Percentiles rank a stretch among this genome's conserved stretches.
Conservation (phyloP, 2,113 vertebrate genomes). For the Orcinus orca region DNA sequence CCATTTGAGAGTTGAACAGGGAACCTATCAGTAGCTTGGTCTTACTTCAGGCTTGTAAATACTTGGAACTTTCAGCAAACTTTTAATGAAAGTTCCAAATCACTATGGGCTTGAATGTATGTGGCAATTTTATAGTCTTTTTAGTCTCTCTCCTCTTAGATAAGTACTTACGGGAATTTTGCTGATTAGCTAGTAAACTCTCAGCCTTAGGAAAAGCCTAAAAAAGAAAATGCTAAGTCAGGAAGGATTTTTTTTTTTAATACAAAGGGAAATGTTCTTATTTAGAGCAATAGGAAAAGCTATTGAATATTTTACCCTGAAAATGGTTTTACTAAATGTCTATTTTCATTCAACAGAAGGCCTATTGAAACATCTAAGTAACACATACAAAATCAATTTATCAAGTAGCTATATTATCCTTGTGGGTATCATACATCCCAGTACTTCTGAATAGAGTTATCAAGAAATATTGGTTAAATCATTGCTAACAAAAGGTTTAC, state of each 20-base stretch:
- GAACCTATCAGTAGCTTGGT: neutral
- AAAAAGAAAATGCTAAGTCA: conserved; percentile 25
- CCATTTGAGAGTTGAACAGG: neutral
- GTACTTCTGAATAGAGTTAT: neutral
- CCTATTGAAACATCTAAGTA: neutral
- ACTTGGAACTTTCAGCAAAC: neutral
- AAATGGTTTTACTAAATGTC: neutral
- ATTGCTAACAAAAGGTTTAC: neutral
- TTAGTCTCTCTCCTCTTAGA: neutral
- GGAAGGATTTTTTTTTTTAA: neutral
- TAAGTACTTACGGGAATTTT: neutral
- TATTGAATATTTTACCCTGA: neutral
- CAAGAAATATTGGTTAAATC: neutral
- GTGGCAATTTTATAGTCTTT: neutral
- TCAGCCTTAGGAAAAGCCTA: neutral
- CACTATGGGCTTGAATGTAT: neutral
- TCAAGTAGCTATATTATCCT: neutral
- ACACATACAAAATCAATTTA: neutral
- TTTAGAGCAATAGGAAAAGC: neutral
- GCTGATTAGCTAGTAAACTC: conserved; percentile 29
- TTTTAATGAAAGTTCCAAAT: conserved; percentile 32
- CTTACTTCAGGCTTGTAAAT: neutral
- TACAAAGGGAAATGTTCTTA: neutral
- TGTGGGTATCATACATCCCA: neutral
- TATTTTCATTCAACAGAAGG: conserved; percentile 20